These are phyloP conservation scores for Chelonus insularis DNA, from an alignment of 1,140 invertebrate genomes.

Conservation along the genomic window DNA sequence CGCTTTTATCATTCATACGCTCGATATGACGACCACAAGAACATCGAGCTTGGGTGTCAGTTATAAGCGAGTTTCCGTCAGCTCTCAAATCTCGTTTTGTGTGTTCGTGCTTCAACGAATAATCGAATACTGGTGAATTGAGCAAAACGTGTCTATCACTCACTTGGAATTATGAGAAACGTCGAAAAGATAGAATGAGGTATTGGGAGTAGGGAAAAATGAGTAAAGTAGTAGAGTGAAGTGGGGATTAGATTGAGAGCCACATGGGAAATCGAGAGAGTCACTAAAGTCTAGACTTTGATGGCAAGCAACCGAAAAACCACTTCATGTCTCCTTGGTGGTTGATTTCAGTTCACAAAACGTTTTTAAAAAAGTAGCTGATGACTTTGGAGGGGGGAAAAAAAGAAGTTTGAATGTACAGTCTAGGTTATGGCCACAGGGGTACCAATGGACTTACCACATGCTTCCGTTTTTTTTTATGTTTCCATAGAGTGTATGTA, in stretches of 20 bases:
- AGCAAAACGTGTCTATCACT: conserved; percentile 27
- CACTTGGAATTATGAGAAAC: conserved; percentile 29
- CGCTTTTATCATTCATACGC: conserved; percentile 5
- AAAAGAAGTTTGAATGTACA: too few species aligned
- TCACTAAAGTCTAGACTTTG: neutral
- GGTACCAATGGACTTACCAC: too few species aligned
- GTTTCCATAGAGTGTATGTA: neutral
- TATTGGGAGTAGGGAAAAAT: neutral
- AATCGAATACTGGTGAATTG: conserved; percentile 26
- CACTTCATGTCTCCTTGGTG: neutral
- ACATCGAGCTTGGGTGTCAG: neutral
- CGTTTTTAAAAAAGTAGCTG: too few species aligned
- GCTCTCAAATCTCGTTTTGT: conserved; percentile 10
- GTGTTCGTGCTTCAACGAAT: conserved; percentile 11
- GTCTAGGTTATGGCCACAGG: too few species aligned
- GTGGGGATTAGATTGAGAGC: neutral
- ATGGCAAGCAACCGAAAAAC: neutral
- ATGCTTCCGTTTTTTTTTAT: neutral
- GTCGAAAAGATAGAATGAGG: conserved; percentile 1
- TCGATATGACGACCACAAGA: conserved; percentile 18
- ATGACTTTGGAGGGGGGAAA: too few species aligned
- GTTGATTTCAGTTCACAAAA: neutral
- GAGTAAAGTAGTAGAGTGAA: neutral
- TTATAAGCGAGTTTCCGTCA: conserved; percentile 18
- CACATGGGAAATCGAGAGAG: conserved; percentile 12